Conservation (phyloP, 2,888 invertebrate genomes). For the Xestia c-nigrum region DNA sequence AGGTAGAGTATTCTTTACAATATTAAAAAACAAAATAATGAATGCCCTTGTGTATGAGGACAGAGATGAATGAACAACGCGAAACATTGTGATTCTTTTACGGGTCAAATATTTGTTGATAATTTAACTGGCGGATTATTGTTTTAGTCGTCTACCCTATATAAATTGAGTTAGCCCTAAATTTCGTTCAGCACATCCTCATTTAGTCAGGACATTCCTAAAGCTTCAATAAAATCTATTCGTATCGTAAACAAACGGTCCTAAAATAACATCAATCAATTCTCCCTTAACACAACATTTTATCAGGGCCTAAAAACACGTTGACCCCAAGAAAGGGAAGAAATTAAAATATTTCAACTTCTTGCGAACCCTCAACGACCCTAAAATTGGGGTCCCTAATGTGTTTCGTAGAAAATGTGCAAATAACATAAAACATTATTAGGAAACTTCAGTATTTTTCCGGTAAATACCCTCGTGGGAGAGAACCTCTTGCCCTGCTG, state of each 20-base stretch:
- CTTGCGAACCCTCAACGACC: slow-evolving; percentile 5
- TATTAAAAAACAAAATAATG: slow-evolving; percentile 47
- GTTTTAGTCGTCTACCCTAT: too few relatives aligned
- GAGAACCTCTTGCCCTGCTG: slow-evolving; percentile 3
- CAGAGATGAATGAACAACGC: background rate
- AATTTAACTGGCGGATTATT: too few relatives aligned
- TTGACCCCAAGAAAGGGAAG: slow-evolving; percentile 3
- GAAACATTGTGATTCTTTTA: background rate
- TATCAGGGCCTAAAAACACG: slow-evolving; percentile 25
- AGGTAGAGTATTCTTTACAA: slow-evolving; percentile 29
- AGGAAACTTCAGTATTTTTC: slow-evolving; percentile 44
- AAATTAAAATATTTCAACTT: slow-evolving; percentile 36
- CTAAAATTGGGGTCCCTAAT: slow-evolving; percentile 32
- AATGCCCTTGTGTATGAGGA: background rate
- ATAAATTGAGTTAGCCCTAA: too few relatives aligned
- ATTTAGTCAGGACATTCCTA: background rate
- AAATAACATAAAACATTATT: slow-evolving; percentile 60
- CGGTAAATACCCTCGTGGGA: slow-evolving; percentile 47
- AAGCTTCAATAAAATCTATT: background rate
- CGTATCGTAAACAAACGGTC: background rate
- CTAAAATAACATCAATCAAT: slow-evolving; percentile 22
- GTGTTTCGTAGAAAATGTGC: slow-evolving; percentile 47
- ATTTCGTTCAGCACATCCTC: too few relatives aligned
- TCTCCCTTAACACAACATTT: slow-evolving; percentile 10
- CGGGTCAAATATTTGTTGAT: too few relatives aligned